Evolutionary conservation across 2,113 vertebrate species (phyloP), one percentile per base, ranked within the genome.

Genomic region (Saguinus midas): DNA sequence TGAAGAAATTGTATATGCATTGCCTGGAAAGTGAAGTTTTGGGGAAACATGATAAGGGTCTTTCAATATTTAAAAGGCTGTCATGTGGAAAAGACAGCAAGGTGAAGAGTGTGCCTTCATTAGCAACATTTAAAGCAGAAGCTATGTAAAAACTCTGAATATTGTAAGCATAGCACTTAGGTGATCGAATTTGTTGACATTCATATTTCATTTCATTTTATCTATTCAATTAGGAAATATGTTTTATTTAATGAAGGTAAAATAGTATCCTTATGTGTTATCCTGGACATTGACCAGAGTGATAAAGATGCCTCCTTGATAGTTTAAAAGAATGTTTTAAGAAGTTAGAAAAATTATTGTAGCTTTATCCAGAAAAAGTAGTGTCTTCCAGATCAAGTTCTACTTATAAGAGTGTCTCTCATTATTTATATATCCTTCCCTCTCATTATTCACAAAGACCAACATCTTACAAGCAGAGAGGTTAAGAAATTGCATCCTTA

Each of bases 11-110:
- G 21, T 75, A 1, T 78, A 68, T 83, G 32, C 84, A 48, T 80
- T 94, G 16, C 4, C 20, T 95, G 17, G 45, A 82, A 96, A 86
- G 6, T 79, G 8, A 81, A 48, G 20, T 11, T 83, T 70, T 94
- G 64, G 27, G 14, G 45, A 96, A 40, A 61, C 21, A 64, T 32
- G 29, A 50, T 68, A 61, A 64, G 13, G 85, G 43, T 75, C 70
- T 91, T 93, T 96, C 85, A 93, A 66, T 96, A 82, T 78, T 88
- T 86, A 82, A 95, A 89, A 81, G 21, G 0, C 21, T 94, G 4
- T 87, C 66, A 64, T 88, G 18, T 89, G 25, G 3, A 84, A 87
- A 75, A 75, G 35, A 84, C 40, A 87, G 35, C 18, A 6, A 14
- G 5, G 6, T 50, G 17, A 88, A 72, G 8, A 66, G 48, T 45